These are phyloP conservation scores for Gandaritis pyraliata DNA, from an alignment of 2,888 invertebrate genomes.

Conservation along the genomic window DNA sequence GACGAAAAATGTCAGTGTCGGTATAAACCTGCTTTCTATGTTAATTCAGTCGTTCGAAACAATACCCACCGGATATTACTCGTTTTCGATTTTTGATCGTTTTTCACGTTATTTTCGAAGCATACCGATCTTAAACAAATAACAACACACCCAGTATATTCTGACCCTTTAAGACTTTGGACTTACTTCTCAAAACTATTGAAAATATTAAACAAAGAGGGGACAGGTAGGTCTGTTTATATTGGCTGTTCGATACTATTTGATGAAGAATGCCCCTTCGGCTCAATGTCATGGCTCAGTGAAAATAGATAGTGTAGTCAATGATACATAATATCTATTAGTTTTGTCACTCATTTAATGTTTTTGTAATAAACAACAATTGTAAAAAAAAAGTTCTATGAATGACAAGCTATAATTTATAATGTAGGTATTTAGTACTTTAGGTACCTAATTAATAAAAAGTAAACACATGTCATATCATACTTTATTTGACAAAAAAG, in stretches of 20 bases:
- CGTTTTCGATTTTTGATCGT: constrained; percentile 75
- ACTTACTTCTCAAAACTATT: constrained; percentile 32
- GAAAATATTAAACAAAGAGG: constrained; percentile 36
- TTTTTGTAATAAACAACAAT: too few relatives aligned
- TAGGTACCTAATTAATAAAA: too few relatives aligned
- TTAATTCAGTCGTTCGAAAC: constrained; percentile 53
- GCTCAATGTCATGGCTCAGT: constrained; percentile 30
- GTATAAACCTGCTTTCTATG: constrained; percentile 5
- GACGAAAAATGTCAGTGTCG: too few relatives aligned
- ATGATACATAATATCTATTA: too few relatives aligned
- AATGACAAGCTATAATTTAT: too few relatives aligned
- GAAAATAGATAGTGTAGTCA: constrained; percentile 5
- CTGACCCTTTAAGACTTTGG: constrained; percentile 44
- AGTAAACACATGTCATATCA: too few relatives aligned
- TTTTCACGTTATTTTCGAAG: constrained; percentile 73
- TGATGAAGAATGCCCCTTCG: constrained; percentile 63
- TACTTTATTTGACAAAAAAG: too few relatives aligned
- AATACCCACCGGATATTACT: constrained; percentile 81
- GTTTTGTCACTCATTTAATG: too few relatives aligned
- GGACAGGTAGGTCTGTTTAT: constrained; percentile 23
- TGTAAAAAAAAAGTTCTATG: too few relatives aligned
- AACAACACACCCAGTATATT: constrained; percentile 52
- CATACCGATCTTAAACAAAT: constrained; percentile 68
- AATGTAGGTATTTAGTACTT: too few relatives aligned
- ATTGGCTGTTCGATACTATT: constrained; percentile 48